Base-by-base conservation (phyloP, 1,140 invertebrate species). In the Elymnias hypermnestra region DNA sequence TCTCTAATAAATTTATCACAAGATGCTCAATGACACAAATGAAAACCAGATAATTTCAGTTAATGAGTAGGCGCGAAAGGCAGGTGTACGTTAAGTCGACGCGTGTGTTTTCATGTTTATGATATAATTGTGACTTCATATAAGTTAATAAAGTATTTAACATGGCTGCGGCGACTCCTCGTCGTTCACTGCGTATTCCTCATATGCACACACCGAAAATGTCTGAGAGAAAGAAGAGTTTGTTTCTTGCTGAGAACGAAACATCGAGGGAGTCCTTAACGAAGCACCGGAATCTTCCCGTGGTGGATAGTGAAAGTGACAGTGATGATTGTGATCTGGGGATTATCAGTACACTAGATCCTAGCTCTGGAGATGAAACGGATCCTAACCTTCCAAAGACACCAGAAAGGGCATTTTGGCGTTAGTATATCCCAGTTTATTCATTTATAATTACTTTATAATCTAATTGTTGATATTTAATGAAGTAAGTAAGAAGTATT, bases 221-320 rank as follows among this genome's bases (percentile, higher is more conserved):
- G 74, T 73, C 78, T 9, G 83, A 85, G 42, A 63, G 83, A n/a
- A 87, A 87, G 46, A 81, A 85, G 43, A 70, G 72, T 13, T 63
- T 87, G 47, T 87, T n/a, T n/a, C n/a, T 87, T 56, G 39, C 37
- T 31, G 64, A 72, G 18, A 36, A 47, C 9, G 62, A 67, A 19
- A 44, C 66, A 10, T 54, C 59, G 9, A 53, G 62, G 43, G 74
- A 81, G 46, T 76, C 72, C 7, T 33, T 82, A 29, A 83, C 71
- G 10, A 71, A 67, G 48, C 76, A 81, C 36, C 52, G 78, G n/a
- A 57, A 51, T n/a, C 61, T 85, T 7, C 66, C 77, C 2, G 77
- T 82, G 9, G 68, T 83, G 17, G 76, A 86, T 21, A 84, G 79
- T 49, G 81, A 83, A 40, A 83, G 75, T 51, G 81, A 83, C 45